Evolutionary conservation across 2,113 vertebrate genomes (phyloP).

Genomic region (Solea solea): DNA sequence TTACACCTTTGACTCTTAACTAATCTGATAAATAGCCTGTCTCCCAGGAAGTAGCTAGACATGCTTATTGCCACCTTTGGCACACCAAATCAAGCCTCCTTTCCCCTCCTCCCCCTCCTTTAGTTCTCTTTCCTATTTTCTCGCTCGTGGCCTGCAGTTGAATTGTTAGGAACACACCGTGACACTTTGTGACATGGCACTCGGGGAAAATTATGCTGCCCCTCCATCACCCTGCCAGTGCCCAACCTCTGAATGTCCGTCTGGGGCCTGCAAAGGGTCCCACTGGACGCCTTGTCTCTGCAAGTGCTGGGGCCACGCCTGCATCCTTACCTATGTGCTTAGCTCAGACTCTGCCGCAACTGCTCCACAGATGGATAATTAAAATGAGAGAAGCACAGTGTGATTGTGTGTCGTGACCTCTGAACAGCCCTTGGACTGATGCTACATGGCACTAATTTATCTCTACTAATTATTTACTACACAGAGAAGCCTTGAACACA

Average conservation of each 20-base stretch:
- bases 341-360: conserved; percentile 40
- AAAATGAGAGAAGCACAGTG: conserved; percentile 35
- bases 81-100: conserved; percentile 90
- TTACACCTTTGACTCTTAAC: conserved; percentile 84
- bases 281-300: conserved; percentile 43
- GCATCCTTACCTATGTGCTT: conserved; percentile 36
- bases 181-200: conserved; percentile 94
- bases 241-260: conserved; percentile 84
- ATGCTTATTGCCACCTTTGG: conserved; percentile 86
- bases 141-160: conserved; percentile 55
- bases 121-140: conserved; percentile 55
- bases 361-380: conserved; percentile 53
- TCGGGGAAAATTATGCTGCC: conserved; percentile 91
- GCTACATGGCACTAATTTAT: conserved; percentile 34
- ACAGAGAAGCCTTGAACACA: conserved; percentile 32
- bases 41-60: conserved; percentile 86
- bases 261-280: conserved; percentile 77
- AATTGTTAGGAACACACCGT: conserved; percentile 91
- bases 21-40: conserved; percentile 84
- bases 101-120: conserved; percentile 41
- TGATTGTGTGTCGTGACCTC: conserved; percentile 49
- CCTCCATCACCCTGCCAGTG: conserved; percentile 90
- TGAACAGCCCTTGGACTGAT: conserved; percentile 40
- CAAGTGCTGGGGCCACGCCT: conserved; percentile 49
- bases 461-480: conserved; percentile 44